Evolutionary conservation across 2,888 invertebrate species (phyloP).

Genomic region (Altica lythri): DNA sequence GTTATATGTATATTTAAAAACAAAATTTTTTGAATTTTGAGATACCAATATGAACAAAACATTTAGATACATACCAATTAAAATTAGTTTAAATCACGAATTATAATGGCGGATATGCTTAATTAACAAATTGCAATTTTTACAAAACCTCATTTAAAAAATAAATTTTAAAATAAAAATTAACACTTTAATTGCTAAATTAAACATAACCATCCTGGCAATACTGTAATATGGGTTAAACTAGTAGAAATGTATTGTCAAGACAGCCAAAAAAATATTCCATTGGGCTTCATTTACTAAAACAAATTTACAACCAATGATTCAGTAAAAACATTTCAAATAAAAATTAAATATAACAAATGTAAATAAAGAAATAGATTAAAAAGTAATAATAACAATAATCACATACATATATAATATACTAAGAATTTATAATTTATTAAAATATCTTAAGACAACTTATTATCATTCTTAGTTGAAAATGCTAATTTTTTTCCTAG

Average conservation of each 20-base stretch:
- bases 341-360: too few species aligned
- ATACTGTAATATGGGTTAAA: background rate
- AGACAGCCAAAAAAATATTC: conserved; percentile 7
- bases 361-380: too few species aligned
- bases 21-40: too few species aligned
- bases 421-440: too few species aligned
- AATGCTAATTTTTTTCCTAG: too few species aligned
- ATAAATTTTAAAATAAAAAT: conserved; percentile 18
- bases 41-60: conserved; percentile 22
- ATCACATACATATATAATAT: too few species aligned
- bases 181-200: conserved; percentile 9
- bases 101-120: conserved; percentile 49
- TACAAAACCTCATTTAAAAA: conserved; percentile 20
- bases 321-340: too few species aligned
- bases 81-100: conserved; percentile 44
- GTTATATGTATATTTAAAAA: too few species aligned
- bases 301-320: conserved; percentile 3
- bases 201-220: conserved; percentile 9
- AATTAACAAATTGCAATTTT: conserved; percentile 27
- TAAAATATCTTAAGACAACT: too few species aligned
- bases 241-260: conserved; percentile 11
- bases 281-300: conserved; percentile 14
- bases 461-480: too few species aligned
- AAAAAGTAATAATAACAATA: too few species aligned
- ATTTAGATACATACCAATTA: conserved; percentile 23